Percentiles rank a stretch among this genome's conserved stretches.
These are phyloP conservation scores for Lysandra coridon DNA, from an alignment of 2,888 invertebrate species.

Conservation along the genomic window DNA sequence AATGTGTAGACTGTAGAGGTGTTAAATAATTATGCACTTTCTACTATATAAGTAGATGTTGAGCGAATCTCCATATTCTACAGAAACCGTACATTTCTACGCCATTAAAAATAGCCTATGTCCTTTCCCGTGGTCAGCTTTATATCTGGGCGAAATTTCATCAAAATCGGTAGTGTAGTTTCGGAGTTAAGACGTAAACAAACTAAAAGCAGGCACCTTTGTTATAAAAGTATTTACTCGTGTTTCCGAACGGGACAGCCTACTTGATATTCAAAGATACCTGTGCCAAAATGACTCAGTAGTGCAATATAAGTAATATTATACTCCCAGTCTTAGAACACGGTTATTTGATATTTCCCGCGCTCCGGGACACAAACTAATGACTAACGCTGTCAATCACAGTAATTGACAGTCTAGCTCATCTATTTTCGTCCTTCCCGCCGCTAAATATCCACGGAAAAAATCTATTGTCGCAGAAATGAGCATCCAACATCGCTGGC, in stretches of 20 bases:
- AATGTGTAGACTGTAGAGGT: too few species aligned
- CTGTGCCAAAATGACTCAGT: conserved; percentile 1
- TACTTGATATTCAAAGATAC: neutral
- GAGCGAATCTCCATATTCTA: neutral
- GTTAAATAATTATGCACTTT: too few species aligned
- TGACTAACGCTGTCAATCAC: conserved; percentile 76
- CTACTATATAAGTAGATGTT: too few species aligned
- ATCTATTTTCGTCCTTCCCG: conserved; percentile 52
- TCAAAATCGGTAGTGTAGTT: neutral
- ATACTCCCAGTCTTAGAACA: neutral
- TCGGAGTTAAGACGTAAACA: too few species aligned
- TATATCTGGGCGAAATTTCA: too few species aligned
- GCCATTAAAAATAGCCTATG: too few species aligned
- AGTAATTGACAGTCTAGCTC: conserved; percentile 72
- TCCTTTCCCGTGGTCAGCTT: too few species aligned
- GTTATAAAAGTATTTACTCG: neutral
- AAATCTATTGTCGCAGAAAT: conserved; percentile 39
- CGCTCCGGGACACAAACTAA: conserved; percentile 54
- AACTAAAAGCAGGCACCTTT: too few species aligned
- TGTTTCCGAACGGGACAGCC: neutral
- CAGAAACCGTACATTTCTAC: neutral
- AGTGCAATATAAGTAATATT: neutral
- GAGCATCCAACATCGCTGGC: conserved; percentile 40
- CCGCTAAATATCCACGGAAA: conserved; percentile 37
- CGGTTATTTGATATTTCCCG: conserved; percentile 40